These are phyloP conservation scores for Circaetus gallicus DNA, from an alignment of 2,113 vertebrate genomes.

Conservation along the genomic window DNA sequence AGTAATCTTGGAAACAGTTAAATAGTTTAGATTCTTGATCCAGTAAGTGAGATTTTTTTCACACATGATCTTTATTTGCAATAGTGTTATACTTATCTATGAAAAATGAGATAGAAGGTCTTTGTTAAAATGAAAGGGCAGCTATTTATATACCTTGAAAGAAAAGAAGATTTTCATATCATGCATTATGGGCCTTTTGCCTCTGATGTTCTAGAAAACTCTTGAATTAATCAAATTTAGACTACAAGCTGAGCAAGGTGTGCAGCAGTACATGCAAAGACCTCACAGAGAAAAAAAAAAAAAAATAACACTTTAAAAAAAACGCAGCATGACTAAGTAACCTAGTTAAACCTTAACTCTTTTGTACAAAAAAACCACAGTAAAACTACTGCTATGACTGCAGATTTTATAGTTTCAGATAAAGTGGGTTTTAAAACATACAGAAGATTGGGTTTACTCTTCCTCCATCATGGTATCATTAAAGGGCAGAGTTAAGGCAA, in stretches of 20 bases:
- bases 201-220: background rate
- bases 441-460: background rate
- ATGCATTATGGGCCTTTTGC: background rate
- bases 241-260: background rate
- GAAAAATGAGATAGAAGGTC: background rate
- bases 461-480: background rate
- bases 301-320: background rate
- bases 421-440: background rate
- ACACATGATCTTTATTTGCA: background rate
- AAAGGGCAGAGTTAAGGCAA: background rate
- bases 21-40: slow-evolving; percentile 4
- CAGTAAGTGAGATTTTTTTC: background rate
- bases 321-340: background rate
- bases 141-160: background rate
- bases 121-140: background rate
- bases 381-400: background rate
- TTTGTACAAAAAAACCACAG: background rate
- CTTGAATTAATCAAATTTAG: background rate
- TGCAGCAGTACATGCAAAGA: background rate
- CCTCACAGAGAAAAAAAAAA: background rate
- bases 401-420: background rate
- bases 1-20: background rate
- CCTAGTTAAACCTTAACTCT: background rate
- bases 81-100: background rate
- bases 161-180: background rate